Evolutionary conservation across 92 coral and sea anemone species (phyloP).

Genomic region (Epizoanthus rinbou): DNA sequence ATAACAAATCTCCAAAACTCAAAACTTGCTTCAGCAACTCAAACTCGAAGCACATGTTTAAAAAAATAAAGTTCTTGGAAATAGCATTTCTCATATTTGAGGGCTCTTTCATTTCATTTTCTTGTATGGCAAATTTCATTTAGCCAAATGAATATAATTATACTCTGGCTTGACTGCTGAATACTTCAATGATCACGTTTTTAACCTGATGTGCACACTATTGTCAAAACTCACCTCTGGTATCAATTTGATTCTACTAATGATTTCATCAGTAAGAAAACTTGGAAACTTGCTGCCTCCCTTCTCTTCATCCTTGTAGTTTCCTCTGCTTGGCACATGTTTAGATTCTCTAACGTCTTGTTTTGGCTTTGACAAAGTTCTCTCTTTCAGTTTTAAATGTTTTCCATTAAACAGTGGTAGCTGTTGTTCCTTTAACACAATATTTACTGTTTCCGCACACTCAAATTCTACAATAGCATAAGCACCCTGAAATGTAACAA

Average conservation of each 20-base stretch:
- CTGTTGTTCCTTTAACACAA: conserved; percentile 60
- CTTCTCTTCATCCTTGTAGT: conserved; percentile 49
- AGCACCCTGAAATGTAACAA: conserved; percentile 60
- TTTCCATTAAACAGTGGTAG: conserved; percentile 75
- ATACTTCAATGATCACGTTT: no score
- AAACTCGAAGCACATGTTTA: no score
- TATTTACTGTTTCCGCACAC: conserved; percentile 58
- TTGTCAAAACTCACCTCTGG: conserved; percentile 11
- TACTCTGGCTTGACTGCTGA: no score
- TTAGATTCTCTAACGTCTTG: conserved; percentile 4
- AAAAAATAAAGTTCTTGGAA: no score
- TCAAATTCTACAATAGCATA: conserved; percentile 93
- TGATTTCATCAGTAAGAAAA: conserved; percentile 11
- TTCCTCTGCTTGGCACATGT: conserved; percentile 24
- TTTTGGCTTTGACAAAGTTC: conserved; percentile 62
- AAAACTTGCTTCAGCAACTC: no score
- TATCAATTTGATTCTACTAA: conserved; percentile 1
- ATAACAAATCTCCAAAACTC: no score
- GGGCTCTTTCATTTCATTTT: no score
- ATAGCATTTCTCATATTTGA: no score
- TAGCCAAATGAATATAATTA: no score
- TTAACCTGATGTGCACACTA: no score
- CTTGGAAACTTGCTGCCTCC: conserved; percentile 51
- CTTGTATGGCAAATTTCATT: no score
- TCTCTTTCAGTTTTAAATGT: conserved; percentile 72